phyloP scores from a whole-genome alignment of 2,113 vertebrate species.

The Oriolus oriolus region DNA sequence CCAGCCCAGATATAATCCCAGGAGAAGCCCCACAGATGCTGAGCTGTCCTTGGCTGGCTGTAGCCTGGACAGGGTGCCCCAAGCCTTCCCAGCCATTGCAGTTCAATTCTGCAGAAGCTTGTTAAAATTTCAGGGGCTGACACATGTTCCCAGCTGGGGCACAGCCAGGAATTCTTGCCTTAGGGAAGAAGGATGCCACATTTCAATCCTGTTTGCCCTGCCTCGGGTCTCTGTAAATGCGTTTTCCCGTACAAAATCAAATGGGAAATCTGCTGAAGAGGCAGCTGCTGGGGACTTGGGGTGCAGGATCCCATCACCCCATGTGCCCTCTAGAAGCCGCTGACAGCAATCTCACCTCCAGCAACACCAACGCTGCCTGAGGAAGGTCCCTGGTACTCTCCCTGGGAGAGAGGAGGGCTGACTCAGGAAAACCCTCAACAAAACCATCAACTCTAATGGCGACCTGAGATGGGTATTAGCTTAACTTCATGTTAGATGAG shows the following conservation, averaged over 20 bases:
- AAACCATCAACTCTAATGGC: neutral
- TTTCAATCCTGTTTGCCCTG: neutral
- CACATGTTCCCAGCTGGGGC: accelerated
- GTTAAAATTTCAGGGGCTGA: neutral
- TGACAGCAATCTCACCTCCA: neutral
- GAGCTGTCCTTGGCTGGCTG: neutral
- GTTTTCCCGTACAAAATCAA: neutral
- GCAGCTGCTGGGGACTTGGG: neutral
- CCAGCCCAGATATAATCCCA: neutral
- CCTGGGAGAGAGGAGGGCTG: neutral
- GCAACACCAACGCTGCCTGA: neutral
- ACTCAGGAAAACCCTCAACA: neutral
- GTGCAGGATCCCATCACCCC: accelerated
- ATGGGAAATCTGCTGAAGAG: neutral
- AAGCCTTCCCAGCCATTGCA: neutral
- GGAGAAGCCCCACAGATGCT: neutral
- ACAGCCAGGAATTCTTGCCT: neutral
- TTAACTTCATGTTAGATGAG: neutral
- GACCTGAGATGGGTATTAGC: neutral
- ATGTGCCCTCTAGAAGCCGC: neutral
- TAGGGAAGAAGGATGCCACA: neutral
- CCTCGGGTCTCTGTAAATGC: neutral
- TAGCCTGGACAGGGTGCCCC: neutral
- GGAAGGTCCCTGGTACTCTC: neutral
- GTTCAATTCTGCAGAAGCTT: neutral